Evolutionary conservation across 2,113 vertebrate genomes (phyloP).

Genomic region (Datnioides undecimradiatus): DNA sequence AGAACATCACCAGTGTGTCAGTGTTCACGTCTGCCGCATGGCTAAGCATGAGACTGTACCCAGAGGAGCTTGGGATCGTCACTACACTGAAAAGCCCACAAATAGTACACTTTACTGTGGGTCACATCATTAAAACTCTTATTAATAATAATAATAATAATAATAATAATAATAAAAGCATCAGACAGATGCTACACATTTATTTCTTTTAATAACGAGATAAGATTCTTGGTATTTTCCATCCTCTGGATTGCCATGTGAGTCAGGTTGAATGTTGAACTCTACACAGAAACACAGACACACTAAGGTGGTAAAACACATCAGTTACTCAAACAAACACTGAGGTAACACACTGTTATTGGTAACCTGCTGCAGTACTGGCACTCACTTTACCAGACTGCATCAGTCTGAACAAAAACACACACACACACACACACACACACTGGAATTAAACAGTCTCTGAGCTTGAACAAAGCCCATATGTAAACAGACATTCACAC

Average conservation of each 20-base stretch:
- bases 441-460: constrained; percentile 56
- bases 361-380: constrained; percentile 71
- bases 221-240: constrained; percentile 7
- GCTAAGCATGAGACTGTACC: constrained; percentile 47
- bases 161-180: constrained; percentile 5
- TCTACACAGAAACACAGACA: constrained; percentile 65
- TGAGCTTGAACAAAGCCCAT: constrained; percentile 62
- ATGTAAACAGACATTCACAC: constrained; percentile 54
- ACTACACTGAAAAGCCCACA: constrained; percentile 39
- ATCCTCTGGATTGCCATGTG: constrained; percentile 37
- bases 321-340: constrained; percentile 57
- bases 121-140: constrained; percentile 3
- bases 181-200: not conserved
- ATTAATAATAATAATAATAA: constrained; percentile 12
- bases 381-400: constrained; percentile 72
- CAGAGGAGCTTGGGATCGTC: constrained; percentile 58
- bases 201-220: not conserved
- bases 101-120: constrained; percentile 14
- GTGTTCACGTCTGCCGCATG: constrained; percentile 71
- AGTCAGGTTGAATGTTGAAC: not conserved
- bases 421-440: constrained; percentile 75
- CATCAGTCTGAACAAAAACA: constrained; percentile 66
- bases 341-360: constrained; percentile 59
- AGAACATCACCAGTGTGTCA: constrained; percentile 75
- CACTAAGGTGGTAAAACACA: constrained; percentile 60